These are phyloP conservation scores for Parnassius smintheus DNA, from an alignment of 2,888 invertebrate species.

Conservation along the genomic window DNA sequence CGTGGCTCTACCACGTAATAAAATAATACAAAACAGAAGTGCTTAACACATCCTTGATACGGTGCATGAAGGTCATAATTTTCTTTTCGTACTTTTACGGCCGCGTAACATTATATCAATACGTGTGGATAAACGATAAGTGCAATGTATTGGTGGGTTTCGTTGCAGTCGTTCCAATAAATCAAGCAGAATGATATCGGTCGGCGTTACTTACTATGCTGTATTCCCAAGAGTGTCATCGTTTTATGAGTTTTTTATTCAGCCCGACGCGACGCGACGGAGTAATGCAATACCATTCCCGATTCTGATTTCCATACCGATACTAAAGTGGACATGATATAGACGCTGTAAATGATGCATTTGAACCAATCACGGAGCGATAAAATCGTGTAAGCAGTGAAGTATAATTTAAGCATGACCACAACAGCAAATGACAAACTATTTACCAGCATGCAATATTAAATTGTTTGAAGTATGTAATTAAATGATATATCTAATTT, in stretches of 20 bases:
- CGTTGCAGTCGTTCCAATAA: conserved; percentile 67
- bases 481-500: no score
- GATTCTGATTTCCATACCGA: conserved; percentile 64
- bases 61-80: conserved; percentile 47
- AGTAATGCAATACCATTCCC: conserved; percentile 74
- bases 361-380: conserved; percentile 46
- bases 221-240: conserved; percentile 76
- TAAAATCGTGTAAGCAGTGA: conserved; percentile 28
- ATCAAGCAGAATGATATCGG: conserved; percentile 61
- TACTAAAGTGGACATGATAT: conserved; percentile 55
- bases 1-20: no score
- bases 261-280: conserved; percentile 62
- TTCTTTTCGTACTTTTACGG: conserved; percentile 68
- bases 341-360: conserved; percentile 56
- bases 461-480: no score
- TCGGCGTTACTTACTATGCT: conserved; percentile 62
- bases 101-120: conserved; percentile 70
- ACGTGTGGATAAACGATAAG: conserved; percentile 72
- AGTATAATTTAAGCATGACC: conserved; percentile 7
- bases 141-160: conserved; percentile 62
- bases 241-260: conserved; percentile 79
- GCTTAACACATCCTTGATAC: conserved; percentile 41
- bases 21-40: no score
- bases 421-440: conserved; percentile 5
- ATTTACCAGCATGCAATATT: no score